Evolutionary conservation across 2,888 invertebrate species (phyloP).

Genomic region (Fragum fragum): DNA sequence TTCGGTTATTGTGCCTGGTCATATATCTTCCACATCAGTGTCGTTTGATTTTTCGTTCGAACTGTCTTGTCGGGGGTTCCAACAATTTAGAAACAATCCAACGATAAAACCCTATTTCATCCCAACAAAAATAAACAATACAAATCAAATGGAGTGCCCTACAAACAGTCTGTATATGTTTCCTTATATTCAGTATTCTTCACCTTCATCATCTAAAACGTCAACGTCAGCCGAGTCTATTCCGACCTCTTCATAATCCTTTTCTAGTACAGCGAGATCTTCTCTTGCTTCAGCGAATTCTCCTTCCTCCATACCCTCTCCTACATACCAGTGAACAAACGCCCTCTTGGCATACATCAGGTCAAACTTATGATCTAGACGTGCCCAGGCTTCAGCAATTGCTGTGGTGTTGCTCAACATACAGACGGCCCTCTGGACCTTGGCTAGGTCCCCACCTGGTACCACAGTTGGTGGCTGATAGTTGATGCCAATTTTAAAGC

Average conservation of each 20-base stretch:
- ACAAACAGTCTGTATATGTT: no score
- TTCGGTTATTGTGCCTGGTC: no score
- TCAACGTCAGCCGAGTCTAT: not conserved
- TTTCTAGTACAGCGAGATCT: conserved; percentile 66
- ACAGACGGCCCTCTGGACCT: conserved; percentile 71
- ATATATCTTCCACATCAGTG: no score
- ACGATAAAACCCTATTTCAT: no score
- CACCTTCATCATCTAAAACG: not conserved
- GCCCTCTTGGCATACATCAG: conserved; percentile 41
- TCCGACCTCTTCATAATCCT: conserved; percentile 26
- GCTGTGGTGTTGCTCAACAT: conserved; percentile 88
- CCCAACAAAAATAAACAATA: no score
- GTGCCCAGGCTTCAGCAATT: conserved; percentile 87
- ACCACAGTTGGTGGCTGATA: conserved; percentile 33
- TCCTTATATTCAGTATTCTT: not conserved
- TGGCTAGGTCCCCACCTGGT: conserved; percentile 82
- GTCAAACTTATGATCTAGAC: conserved; percentile 83
- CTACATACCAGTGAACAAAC: conserved; percentile 69
- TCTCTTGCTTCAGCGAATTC: conserved; percentile 80
- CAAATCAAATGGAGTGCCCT: no score
- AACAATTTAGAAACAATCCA: no score
- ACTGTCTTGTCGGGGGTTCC: no score
- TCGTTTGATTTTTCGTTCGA: no score
- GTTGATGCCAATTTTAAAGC: conserved; percentile 36
- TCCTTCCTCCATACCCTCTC: conserved; percentile 67